Conservation (phyloP, 2,113 vertebrate genomes). For the Sinosuthora webbiana region DNA sequence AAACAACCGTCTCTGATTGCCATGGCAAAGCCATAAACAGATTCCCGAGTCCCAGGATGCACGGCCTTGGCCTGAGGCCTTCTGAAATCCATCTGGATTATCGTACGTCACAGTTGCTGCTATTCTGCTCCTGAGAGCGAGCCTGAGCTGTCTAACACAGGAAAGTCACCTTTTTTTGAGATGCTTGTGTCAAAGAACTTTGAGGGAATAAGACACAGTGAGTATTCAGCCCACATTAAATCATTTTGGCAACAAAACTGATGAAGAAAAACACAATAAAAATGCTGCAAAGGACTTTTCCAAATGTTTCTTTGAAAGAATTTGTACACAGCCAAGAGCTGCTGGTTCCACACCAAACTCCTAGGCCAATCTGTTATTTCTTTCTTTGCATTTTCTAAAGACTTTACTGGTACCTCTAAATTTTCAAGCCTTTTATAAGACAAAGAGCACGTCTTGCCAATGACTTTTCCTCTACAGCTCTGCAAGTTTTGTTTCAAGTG, state of each 20-base stretch:
- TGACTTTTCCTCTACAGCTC: not conserved
- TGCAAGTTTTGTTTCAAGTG: not conserved
- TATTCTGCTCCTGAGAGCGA: not conserved
- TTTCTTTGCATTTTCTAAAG: not conserved
- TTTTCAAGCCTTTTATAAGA: not conserved
- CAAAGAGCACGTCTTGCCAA: not conserved
- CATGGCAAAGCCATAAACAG: not conserved
- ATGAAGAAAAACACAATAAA: constrained; percentile 34
- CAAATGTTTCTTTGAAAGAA: constrained; percentile 54
- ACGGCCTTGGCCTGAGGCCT: not conserved
- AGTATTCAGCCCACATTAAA: not conserved
- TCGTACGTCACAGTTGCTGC: not conserved
- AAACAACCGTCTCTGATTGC: accelerated
- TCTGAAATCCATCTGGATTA: not conserved
- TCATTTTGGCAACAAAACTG: constrained; percentile 35
- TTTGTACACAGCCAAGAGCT: constrained; percentile 36
- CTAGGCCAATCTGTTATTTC: constrained; percentile 8
- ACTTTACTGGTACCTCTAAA: constrained; percentile 12
- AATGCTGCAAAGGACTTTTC: constrained; percentile 20
- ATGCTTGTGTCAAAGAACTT: not conserved
- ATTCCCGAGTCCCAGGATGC: not conserved
- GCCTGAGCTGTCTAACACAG: not conserved
- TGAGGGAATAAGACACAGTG: not conserved
- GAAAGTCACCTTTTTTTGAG: not conserved
- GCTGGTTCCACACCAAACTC: not conserved